Percentiles rank a stretch among this genome's conserved stretches.
These are phyloP conservation scores for Clusia tigrina DNA, from an alignment of 2,888 invertebrate species.

Conservation along the genomic window DNA sequence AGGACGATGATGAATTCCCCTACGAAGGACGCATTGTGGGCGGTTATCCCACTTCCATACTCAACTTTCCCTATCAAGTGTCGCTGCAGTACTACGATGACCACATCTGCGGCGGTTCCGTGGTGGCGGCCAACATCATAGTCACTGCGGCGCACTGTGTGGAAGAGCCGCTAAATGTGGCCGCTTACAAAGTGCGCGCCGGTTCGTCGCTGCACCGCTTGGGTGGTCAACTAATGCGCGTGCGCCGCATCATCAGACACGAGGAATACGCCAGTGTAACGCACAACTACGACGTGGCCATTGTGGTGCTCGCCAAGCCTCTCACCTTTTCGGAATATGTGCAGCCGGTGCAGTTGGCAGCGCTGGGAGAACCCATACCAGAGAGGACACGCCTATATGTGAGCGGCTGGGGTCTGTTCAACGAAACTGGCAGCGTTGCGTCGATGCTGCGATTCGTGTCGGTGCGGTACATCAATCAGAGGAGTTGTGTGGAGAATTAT, in stretches of 20 bases:
- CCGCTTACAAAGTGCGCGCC: conserved; percentile 35
- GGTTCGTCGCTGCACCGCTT: conserved; percentile 33
- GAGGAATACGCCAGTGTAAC: conserved; percentile 29
- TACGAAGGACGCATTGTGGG: conserved; percentile 42
- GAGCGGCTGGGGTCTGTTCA: conserved; percentile 46
- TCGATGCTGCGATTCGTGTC: conserved; percentile 33
- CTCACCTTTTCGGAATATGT: conserved; percentile 29
- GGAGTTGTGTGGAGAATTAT: conserved; percentile 33
- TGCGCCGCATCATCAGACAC: conserved; percentile 34
- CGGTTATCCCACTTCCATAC: conserved; percentile 35
- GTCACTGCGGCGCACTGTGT: conserved; percentile 43
- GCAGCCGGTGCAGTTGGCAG: conserved; percentile 33
- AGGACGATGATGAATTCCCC: not conserved
- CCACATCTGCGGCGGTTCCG: conserved; percentile 41
- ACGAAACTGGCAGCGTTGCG: conserved; percentile 30
- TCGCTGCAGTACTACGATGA: conserved; percentile 34
- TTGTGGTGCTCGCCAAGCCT: conserved; percentile 31
- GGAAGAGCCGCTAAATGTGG: conserved; percentile 24
- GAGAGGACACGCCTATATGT: conserved; percentile 41
- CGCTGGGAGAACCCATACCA: conserved; percentile 31
- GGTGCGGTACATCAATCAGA: conserved; percentile 32
- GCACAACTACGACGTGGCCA: conserved; percentile 37
- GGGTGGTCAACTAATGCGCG: conserved; percentile 37
- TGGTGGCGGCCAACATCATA: conserved; percentile 34
- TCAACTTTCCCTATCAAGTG: conserved; percentile 37